Evolutionary conservation across 64 coral and sea anemone genomes (phyloP), one percentile per base, ranked within the genome.

Genomic region (Platygyra sinensis): DNA sequence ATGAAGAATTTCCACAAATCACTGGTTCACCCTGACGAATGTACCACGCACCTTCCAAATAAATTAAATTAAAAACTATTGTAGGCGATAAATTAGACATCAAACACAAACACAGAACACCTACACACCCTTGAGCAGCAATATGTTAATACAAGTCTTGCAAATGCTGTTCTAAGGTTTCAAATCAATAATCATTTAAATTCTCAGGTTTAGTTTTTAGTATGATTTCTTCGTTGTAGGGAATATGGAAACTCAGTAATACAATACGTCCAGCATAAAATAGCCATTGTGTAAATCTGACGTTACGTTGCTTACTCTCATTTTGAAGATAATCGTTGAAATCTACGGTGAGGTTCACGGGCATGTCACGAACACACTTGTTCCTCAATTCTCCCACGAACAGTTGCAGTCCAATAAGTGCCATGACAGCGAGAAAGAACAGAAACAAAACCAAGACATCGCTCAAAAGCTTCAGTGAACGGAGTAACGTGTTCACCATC

Each of bases 371-470:
- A 27, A 94, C 72, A 24, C 92, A 94, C 55, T 94, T 94, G 61
- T 89, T 80, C 8, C 87, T 88, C 19, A 94, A 67, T 73, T 94
- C 87, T 85, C 87, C 92, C 39, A 88, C 87, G 25, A 94, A 94
- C 31, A 94, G 65, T 79, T 94, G 92, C 30, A 94, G 59, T 4
- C 92, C 92, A 38, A 89, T 79, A 3, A 94, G 92, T 31, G 92
- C 92, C 92, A 94, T 89, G 10, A 94, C 78, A 61, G 77, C 78
- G 24, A 94, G 87, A 55, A 83, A 94, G 30, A 94, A 74, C 38
- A 94, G 57, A 49, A 94, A 94, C 87, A 94, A 52, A 51, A 94
- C 87, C 50, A 94, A 20, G n/a, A 94, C 93, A 79, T 94, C 88
- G n/a, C 93, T 90, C 80, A 94, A 36, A 13, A 94, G 60, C 87